phyloP scores from a whole-genome alignment of 1,140 invertebrate species.

The Papilio machaon region DNA sequence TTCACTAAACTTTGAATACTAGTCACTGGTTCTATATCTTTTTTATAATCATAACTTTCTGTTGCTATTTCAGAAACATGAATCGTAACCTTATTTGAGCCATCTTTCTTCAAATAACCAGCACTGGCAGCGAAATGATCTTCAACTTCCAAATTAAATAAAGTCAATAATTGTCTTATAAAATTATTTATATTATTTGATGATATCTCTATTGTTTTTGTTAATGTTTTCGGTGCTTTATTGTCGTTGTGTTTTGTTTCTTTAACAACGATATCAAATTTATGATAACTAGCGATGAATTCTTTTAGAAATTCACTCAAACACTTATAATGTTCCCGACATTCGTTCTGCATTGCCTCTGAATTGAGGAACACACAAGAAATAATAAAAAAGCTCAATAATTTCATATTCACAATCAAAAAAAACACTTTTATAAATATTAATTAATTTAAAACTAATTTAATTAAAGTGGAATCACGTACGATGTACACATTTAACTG shows the following conservation, averaged over 20 bases:
- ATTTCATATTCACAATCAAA: constrained; percentile 33
- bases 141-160: constrained; percentile 19
- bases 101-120: background rate
- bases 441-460: background rate
- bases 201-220: constrained; percentile 21
- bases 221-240: background rate
- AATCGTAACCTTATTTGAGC: background rate
- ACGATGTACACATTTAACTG: background rate
- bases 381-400: constrained; percentile 41
- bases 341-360: constrained; percentile 40
- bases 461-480: background rate
- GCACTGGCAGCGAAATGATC: background rate
- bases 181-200: constrained; percentile 22
- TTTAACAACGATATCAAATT: constrained; percentile 40
- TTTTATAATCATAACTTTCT: background rate
- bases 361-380: constrained; percentile 31
- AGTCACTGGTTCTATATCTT: background rate
- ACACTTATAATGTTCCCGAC: constrained; percentile 44
- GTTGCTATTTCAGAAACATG: background rate
- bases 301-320: constrained; percentile 40
- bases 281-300: constrained; percentile 40
- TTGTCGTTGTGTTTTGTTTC: constrained; percentile 15
- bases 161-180: constrained; percentile 11
- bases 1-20: background rate
- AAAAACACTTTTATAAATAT: constrained; percentile 15